Conservation (phyloP, 2,888 invertebrate species). For the Acanthoscelides obtectus region DNA sequence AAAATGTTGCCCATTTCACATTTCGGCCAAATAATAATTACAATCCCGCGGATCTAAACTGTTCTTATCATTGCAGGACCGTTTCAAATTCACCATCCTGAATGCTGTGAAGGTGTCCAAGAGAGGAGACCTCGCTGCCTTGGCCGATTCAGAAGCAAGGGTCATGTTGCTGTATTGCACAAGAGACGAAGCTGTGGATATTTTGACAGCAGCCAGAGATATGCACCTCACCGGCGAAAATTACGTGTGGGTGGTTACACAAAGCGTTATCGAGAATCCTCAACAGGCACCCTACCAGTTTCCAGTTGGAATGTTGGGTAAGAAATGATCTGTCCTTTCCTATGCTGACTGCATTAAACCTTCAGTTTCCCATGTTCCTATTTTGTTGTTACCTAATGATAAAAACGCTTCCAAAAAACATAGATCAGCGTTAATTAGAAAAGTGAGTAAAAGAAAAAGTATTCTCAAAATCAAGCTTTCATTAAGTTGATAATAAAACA, state of each 20-base stretch:
- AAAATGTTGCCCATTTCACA: too few relatives aligned
- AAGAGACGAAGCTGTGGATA: conserved; percentile 79
- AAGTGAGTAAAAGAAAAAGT: too few relatives aligned
- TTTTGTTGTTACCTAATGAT: too few relatives aligned
- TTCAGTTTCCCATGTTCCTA: not conserved
- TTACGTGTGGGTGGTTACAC: conserved; percentile 95
- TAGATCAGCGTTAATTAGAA: too few relatives aligned
- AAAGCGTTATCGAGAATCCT: conserved; percentile 83
- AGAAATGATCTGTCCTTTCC: conserved; percentile 30
- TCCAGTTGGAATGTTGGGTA: conserved; percentile 89
- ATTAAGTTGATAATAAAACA: too few relatives aligned
- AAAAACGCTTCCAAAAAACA: too few relatives aligned
- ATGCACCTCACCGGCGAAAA: conserved; percentile 82
- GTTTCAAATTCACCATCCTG: conserved; percentile 76
- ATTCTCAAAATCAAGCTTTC: too few relatives aligned
- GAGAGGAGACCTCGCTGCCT: conserved; percentile 69
- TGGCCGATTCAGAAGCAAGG: conserved; percentile 85
- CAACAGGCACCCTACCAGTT: conserved; percentile 72
- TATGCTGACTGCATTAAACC: not conserved
- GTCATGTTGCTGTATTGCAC: conserved; percentile 92
- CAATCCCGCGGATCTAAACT: too few relatives aligned
- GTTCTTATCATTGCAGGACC: conserved; percentile 47
- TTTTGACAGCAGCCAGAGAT: conserved; percentile 70
- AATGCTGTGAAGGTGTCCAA: conserved; percentile 81
- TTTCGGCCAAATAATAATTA: too few relatives aligned